Evolutionary conservation across 2,113 vertebrate species (phyloP).

Genomic region (Amblyopsis rosae): DNA sequence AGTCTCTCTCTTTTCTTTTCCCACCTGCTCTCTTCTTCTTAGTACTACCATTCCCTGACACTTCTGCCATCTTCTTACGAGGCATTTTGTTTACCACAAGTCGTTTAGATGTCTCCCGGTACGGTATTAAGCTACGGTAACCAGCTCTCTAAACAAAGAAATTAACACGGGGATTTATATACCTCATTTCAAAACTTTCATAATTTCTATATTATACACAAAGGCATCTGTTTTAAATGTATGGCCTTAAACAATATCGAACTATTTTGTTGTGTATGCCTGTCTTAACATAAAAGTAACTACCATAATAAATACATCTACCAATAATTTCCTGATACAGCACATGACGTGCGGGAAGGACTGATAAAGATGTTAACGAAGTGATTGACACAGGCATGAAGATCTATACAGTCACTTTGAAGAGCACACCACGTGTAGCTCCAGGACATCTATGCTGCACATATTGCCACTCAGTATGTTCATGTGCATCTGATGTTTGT

Average conservation of each 20-base stretch:
- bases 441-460: no score
- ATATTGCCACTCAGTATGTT: no score
- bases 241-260: background rate
- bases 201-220: background rate
- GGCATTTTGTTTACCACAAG: conserved; percentile 69
- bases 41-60: conserved; percentile 75
- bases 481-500: no score
- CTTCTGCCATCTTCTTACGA: conserved; percentile 81
- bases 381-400: no score
- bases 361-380: no score
- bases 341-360: no score
- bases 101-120: background rate
- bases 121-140: conserved; percentile 57
- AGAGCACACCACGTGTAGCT: no score
- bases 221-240: background rate
- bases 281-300: conserved; percentile 13
- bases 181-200: conserved; percentile 53
- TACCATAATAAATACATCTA: conserved; percentile 36
- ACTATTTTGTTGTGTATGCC: background rate
- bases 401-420: no score
- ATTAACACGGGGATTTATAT: conserved; percentile 31
- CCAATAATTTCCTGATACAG: conserved; percentile 74
- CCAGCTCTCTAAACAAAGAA: conserved; percentile 60
- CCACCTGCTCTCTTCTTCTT: conserved; percentile 77
- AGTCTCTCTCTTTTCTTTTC: conserved; percentile 79